Base-by-base conservation (phyloP, 2,888 invertebrate genomes). In the Himalopsyche kuldschensis region DNA sequence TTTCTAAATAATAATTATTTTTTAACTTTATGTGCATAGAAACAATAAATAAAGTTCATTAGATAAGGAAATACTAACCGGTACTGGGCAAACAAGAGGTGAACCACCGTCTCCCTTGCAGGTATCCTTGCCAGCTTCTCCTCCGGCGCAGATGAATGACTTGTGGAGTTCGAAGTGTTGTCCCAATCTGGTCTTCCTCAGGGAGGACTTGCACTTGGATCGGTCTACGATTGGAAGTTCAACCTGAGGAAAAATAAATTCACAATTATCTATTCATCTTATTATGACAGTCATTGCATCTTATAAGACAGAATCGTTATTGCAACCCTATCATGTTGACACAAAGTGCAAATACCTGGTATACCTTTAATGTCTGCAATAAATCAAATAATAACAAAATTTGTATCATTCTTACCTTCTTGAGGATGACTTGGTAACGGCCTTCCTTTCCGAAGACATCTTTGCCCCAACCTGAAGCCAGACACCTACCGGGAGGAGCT, bases 51-150 rank as follows among this genome's bases (percentile, higher is more conserved):
- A 41, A 31, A 31, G 20, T 10, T 20, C 15, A 77, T 1, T 15
- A 46, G 35, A 20, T 27, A 24, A n/a, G 20, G 30, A 24, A 48
- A 27, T 75, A 81, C 81, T 81, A 30, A 81, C 81, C 84, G 90
- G 90, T 80, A 94, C 90, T 0, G 95, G 94, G 87, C 96, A 97
- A 0, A 95, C 95, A 17, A 97, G 90, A 0, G 96, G 95, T 30
- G 96, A 95, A 0, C 96, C 96, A 0, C 96, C 96, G 88, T 97
- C 96, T 3, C 92, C 94, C 88, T 93, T 93, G 90, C 96, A 96
- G 0, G 95, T 94, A 87, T 96, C 96, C 85, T 93, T 93, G n/a
- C 93, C 95, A 0, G 89, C 87, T 87, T 95, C 95, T 0, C 96
- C 96, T 0, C 96, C 96, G 0, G 96, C 96, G 88, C 97, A 97